A percentile compares a stretch with the other conserved stretches of the same genome.
Evolutionary conservation across 2,797 vertebrate genomes (phyloP).

Genomic region (Sebastes cheni): DNA sequence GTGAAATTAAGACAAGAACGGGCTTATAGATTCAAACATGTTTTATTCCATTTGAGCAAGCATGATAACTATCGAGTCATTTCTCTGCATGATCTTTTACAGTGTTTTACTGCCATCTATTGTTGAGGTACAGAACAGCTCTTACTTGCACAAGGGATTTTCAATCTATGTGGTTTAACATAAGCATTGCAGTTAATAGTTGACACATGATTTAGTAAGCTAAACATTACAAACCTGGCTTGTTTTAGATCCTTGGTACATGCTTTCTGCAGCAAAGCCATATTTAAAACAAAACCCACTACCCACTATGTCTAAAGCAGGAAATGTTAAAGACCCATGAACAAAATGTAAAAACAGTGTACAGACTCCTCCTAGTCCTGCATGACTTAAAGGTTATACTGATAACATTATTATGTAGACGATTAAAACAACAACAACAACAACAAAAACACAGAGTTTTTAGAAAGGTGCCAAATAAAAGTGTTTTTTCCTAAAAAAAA

Average conservation of each 20-base stretch:
- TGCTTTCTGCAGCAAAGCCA: neutral
- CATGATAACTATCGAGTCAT: neutral
- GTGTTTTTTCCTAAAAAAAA: too few relatives aligned
- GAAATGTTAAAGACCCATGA: neutral
- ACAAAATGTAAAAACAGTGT: neutral
- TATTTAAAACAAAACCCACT: neutral
- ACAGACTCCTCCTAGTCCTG: neutral
- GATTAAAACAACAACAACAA: too few relatives aligned
- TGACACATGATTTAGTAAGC: neutral
- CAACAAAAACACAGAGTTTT: too few relatives aligned
- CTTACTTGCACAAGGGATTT: neutral
- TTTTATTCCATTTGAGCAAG: conserved; percentile 34
- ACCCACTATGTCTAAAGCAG: neutral
- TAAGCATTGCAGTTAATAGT: neutral
- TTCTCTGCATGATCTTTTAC: conserved; percentile 6
- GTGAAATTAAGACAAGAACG: conserved; percentile 8
- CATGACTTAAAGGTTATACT: neutral
- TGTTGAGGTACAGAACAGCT: conserved; percentile 36
- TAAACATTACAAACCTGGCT: neutral
- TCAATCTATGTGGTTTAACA: neutral
- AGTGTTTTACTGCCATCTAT: conserved; percentile 77
- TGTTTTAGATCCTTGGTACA: neutral
- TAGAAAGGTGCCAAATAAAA: too few relatives aligned
- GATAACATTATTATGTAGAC: too few relatives aligned
- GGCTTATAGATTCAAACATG: neutral